Evolutionary conservation across 2,888 invertebrate genomes (phyloP).

Genomic region (Rhopalosiphum nymphaeae): DNA sequence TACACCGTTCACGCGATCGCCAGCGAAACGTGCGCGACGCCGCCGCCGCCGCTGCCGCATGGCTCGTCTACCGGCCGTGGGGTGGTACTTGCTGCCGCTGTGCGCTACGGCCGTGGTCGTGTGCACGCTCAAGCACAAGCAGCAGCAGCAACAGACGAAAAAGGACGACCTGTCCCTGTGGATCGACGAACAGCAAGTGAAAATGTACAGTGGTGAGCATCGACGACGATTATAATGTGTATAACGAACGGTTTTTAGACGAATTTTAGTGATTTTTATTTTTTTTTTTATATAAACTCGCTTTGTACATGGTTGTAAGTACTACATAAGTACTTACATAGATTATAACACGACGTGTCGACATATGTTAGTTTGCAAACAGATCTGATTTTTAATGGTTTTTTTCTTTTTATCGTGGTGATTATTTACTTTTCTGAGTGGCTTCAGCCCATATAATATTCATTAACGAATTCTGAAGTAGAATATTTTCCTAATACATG

Average conservation of each 20-base stretch:
- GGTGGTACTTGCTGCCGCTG: slow-evolving; percentile 51
- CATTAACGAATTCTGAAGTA: background rate
- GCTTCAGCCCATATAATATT: background rate
- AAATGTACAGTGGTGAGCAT: slow-evolving; percentile 86
- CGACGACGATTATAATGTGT: slow-evolving; percentile 58
- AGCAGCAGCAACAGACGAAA: slow-evolving; percentile 66
- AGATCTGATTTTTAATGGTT: background rate
- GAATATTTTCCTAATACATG: background rate
- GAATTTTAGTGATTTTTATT: background rate
- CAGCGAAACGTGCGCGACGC: slow-evolving; percentile 12
- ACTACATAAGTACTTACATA: background rate
- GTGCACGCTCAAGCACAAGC: slow-evolving; percentile 49
- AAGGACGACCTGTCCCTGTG: slow-evolving; percentile 82
- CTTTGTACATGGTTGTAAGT: background rate
- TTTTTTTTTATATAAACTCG: background rate
- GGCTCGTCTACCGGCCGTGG: slow-evolving; percentile 54
- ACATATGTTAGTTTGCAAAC: background rate
- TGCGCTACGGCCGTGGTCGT: slow-evolving; percentile 32
- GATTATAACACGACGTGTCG: background rate
- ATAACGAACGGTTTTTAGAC: background rate
- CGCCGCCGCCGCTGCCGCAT: slow-evolving; percentile 19
- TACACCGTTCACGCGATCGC: background rate
- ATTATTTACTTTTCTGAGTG: background rate
- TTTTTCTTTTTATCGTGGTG: background rate
- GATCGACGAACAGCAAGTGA: slow-evolving; percentile 92